Percentiles rank a stretch among this genome's conserved stretches.
Conservation (phyloP, 2,113 vertebrate species). For the Mustela nigripes region DNA sequence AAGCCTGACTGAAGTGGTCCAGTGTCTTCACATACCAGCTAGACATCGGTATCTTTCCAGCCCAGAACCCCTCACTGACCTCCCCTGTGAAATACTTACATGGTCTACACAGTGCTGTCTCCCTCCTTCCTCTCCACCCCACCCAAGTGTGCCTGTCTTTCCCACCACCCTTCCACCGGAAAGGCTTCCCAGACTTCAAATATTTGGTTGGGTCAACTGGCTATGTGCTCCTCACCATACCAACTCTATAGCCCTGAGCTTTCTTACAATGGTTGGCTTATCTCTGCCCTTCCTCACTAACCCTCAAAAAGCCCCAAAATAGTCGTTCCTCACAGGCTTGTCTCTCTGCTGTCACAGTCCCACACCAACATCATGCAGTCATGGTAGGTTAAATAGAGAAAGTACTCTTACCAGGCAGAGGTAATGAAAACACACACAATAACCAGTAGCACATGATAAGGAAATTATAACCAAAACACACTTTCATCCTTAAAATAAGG, state of each 20-base stretch:
- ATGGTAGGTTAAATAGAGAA: background rate
- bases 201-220: background rate
- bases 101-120: background rate
- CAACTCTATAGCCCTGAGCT: background rate
- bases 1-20: background rate
- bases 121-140: background rate
- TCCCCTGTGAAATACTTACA: background rate
- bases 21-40: background rate
- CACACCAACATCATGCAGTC: background rate
- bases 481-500: conserved; percentile 34
- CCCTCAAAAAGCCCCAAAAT: background rate
- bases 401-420: background rate
- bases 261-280: background rate
- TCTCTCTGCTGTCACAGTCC: background rate
- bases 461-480: background rate
- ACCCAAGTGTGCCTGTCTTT: background rate
- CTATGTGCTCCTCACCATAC: background rate
- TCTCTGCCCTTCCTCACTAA: background rate
- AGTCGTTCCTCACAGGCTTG: background rate
- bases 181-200: background rate
- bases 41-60: background rate
- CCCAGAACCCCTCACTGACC: background rate
- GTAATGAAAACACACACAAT: background rate
- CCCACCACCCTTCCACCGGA: background rate
- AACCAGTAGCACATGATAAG: background rate